Evolutionary conservation across 1,140 invertebrate species (phyloP).

Genomic region (Drosophila pruinosa): DNA sequence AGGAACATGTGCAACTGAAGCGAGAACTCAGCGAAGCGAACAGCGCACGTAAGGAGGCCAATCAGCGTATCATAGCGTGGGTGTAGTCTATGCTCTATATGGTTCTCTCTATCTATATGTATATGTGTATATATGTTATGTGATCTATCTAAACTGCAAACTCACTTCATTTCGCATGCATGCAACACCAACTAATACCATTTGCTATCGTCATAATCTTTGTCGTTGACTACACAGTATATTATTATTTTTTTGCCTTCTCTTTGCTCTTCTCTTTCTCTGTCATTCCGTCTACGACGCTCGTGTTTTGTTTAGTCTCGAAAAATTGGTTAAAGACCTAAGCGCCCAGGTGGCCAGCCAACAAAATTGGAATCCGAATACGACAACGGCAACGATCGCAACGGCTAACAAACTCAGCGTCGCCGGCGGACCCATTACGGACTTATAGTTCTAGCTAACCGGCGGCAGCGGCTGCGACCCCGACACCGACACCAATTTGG

Average conservation of each 20-base stretch:
- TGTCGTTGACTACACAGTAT: conserved; percentile 26
- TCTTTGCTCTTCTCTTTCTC: conserved; percentile 59
- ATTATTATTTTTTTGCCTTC: conserved; percentile 51
- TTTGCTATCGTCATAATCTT: background rate
- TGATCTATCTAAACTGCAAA: conserved; percentile 32
- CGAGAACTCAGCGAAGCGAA: conserved; percentile 83
- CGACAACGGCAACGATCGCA: conserved; percentile 1
- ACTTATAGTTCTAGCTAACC: conserved; percentile 81
- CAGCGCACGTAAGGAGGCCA: conserved; percentile 84
- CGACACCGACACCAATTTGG: background rate
- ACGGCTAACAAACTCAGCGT: conserved; percentile 54
- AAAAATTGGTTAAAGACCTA: conserved; percentile 81
- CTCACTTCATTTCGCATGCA: conserved; percentile 44
- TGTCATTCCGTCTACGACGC: conserved; percentile 6
- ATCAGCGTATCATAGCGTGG: conserved; percentile 84
- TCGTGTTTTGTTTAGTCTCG: conserved; percentile 66
- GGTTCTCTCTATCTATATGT: conserved; percentile 16
- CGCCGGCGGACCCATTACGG: conserved; percentile 74
- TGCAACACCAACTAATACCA: background rate
- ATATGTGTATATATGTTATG: conserved; percentile 1
- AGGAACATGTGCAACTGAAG: conserved; percentile 78
- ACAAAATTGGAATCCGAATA: conserved; percentile 38
- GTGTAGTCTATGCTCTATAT: conserved; percentile 82
- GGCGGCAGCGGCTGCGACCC: conserved; percentile 22
- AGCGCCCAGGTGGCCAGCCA: conserved; percentile 54